Base-by-base conservation (phyloP, 1,140 invertebrate genomes). In the Brachionus paranguensis region DNA sequence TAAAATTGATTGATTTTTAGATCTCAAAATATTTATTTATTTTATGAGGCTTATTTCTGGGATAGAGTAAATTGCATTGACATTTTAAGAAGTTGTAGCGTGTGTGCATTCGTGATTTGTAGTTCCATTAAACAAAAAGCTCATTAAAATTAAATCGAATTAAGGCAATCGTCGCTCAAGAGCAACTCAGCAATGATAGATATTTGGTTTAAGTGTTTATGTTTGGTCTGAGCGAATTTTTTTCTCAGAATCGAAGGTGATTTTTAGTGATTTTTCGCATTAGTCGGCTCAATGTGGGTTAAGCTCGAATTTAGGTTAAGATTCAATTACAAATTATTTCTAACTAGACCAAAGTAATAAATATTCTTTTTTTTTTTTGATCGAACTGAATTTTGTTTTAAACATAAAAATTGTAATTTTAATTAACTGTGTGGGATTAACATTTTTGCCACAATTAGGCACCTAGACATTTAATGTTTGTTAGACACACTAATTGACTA, bases 351-450 rank as follows among this genome's bases (percentile, higher is more conserved):
- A 72, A 43, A 72, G 37, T 43, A 41, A 41, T 41, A 72, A 72
- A 68, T 33, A 68, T 41, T 68, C 17, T 60, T 20, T 10, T 53
- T 53, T 50, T 50, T 53, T 60, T 60, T 60, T 60, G 53, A 60
- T 60, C 53, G 53, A 6, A 60, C 53, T 60, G 53, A 60, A 60
- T 60, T 60, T 60, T 60, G 53, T 60, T 60, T 29, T 60, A 60
- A n/a, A 60, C 53, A 60, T 60, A 60, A 60, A 60, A 60, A 60
- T 60, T 20, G 2, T 60, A 60, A 33, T 72, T 72, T 41, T 72
- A 72, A 72, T 72, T 72, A 72, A 72, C 68, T 41, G 68, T 72
- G 29, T 45, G 68, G 37, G 68, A 72, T 72, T 72, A 72, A 72
- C 68, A 72, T 72, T 72, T 47, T 43, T 43, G 29, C 17, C 17